Conservation (phyloP, 1,140 invertebrate genomes). For the Meloidogyne chitwoodi region DNA sequence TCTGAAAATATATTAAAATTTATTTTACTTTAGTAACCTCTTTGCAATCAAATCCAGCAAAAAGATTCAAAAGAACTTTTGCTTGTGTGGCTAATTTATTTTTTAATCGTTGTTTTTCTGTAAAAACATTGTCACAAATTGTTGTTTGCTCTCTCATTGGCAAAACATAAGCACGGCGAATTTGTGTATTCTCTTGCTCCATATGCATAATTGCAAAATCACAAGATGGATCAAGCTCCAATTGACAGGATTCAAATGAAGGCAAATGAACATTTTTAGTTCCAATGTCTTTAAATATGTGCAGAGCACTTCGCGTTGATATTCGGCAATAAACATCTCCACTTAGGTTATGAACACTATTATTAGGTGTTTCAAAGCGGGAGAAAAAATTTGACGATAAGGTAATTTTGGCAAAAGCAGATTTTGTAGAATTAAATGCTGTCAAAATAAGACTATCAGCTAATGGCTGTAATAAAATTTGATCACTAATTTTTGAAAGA, state of each 20-base stretch:
- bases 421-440: conserved; percentile 9
- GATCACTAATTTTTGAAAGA: conserved; percentile 20
- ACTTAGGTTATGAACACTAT: background rate
- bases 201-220: conserved; percentile 15
- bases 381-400: conserved; percentile 12
- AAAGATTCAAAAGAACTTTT: background rate
- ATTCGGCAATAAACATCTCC: conserved; percentile 16
- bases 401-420: conserved; percentile 14
- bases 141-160: conserved; percentile 13
- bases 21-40: conserved; percentile 1
- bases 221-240: conserved; percentile 8
- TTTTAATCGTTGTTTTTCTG: conserved; percentile 9
- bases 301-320: conserved; percentile 10
- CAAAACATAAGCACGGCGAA: background rate
- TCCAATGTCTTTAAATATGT: conserved; percentile 6
- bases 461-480: conserved; percentile 10
- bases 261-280: background rate
- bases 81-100: conserved; percentile 16
- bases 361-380: background rate
- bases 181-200: background rate
- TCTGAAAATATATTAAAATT: conserved; percentile 5
- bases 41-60: conserved; percentile 1
- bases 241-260: conserved; percentile 9
- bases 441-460: conserved; percentile 11
- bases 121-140: conserved; percentile 22